Percentiles rank a stretch among this genome's conserved stretches.
Evolutionary conservation across 23 tunicate species (phyloP).

Genomic region (Trididemnum miniatum): DNA sequence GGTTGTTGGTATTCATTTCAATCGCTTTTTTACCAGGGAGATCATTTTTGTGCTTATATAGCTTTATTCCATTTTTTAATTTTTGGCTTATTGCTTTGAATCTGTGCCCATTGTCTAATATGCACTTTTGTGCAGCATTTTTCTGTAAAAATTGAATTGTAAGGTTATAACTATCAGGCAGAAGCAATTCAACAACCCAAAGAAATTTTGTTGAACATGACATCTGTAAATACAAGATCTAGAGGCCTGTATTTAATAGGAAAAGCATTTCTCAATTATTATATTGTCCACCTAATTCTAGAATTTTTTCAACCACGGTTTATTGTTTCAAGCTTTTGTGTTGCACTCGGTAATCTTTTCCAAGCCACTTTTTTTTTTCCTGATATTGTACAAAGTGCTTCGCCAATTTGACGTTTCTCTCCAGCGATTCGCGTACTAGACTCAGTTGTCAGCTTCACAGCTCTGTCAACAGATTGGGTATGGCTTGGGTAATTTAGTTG

Average conservation of each 20-base stretch:
- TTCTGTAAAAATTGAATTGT: no score
- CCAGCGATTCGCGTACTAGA: not conserved
- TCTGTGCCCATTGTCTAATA: no score
- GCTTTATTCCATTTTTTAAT: no score
- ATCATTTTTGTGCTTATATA: no score
- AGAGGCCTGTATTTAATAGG: not conserved
- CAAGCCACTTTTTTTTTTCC: not conserved
- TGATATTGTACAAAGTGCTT: not conserved
- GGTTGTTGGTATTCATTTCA: no score
- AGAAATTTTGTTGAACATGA: not conserved
- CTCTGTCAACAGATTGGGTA: not conserved
- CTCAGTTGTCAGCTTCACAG: not conserved
- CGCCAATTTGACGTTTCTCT: not conserved
- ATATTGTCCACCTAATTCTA: not conserved
- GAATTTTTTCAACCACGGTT: not conserved
- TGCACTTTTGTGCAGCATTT: no score
- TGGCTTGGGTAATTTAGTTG: not conserved
- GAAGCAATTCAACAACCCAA: no score
- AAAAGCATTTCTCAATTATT: no score
- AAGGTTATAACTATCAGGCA: no score
- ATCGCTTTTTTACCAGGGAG: no score
- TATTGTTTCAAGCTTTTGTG: not conserved
- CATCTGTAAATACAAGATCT: not conserved
- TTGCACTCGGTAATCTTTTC: not conserved
- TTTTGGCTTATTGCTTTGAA: no score